Conservation (phyloP, 2,797 vertebrate species). For the Cuniculus paca region DNA sequence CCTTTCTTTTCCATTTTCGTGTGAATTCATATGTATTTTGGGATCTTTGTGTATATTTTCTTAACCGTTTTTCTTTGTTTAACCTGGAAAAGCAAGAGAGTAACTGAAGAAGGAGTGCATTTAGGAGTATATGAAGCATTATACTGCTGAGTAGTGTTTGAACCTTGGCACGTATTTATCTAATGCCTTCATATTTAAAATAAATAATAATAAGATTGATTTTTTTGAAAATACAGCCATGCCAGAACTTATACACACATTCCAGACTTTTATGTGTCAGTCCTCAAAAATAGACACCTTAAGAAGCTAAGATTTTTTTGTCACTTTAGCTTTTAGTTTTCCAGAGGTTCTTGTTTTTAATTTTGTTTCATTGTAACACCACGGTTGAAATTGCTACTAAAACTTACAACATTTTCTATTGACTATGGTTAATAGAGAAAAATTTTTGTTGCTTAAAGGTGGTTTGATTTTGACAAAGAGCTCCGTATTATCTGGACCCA, state of each 20-base stretch:
- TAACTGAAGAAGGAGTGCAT: neutral
- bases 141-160: neutral
- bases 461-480: constrained; percentile 55
- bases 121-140: neutral
- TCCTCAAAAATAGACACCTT: neutral
- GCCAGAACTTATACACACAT: neutral
- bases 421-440: neutral
- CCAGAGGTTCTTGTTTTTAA: neutral
- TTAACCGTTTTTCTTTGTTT: constrained; percentile 65
- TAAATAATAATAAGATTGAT: neutral
- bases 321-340: constrained; percentile 56
- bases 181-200: neutral
- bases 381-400: neutral
- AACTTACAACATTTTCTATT: neutral
- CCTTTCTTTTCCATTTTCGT: constrained; percentile 72
- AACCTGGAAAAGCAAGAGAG: neutral
- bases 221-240: neutral
- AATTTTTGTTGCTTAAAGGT: neutral
- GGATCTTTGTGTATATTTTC: constrained; percentile 39
- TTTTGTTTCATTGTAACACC: neutral
- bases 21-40: constrained; percentile 34
- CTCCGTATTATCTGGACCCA: neutral
- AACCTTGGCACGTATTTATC: neutral
- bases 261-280: neutral
- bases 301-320: neutral